Conservation (phyloP, 1,140 invertebrate genomes). For the Druon quercuslanigerum region DNA sequence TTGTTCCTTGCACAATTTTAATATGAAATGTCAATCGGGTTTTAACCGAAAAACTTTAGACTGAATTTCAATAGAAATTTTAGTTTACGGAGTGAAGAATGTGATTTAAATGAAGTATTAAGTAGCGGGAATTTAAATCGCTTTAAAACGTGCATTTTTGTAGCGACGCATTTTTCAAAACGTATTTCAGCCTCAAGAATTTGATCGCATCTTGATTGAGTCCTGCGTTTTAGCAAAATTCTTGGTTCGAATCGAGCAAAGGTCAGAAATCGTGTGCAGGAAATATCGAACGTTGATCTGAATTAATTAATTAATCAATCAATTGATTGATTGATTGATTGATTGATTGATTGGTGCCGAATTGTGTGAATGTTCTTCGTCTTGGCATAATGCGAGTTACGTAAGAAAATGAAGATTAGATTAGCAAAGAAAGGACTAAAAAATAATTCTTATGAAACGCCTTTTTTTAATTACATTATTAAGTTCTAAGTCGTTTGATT, state of each 20-base stretch:
- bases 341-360: background rate
- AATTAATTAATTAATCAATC: background rate
- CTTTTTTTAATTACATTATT: background rate
- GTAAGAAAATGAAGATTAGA: slow-evolving; percentile 19
- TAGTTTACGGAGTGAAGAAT: background rate
- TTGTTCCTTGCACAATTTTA: slow-evolving; percentile 9
- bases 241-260: slow-evolving; percentile 9
- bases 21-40: background rate
- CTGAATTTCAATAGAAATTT: slow-evolving; percentile 3
- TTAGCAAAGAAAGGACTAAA: background rate
- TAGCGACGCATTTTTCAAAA: background rate
- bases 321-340: background rate
- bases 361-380: background rate
- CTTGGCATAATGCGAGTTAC: slow-evolving; percentile 15
- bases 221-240: background rate
- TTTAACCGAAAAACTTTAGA: slow-evolving; percentile 13
- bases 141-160: slow-evolving; percentile 9
- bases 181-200: background rate
- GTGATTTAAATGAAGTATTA: background rate
- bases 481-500: background rate
- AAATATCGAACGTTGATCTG: slow-evolving; percentile 1
- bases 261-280: slow-evolving; percentile 22
- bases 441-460: background rate
- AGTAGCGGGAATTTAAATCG: slow-evolving; percentile 5
- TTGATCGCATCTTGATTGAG: slow-evolving; percentile 2